Evolutionary conservation across 2,113 vertebrate genomes (phyloP).

Genomic region (Arvicanthis niloticus): DNA sequence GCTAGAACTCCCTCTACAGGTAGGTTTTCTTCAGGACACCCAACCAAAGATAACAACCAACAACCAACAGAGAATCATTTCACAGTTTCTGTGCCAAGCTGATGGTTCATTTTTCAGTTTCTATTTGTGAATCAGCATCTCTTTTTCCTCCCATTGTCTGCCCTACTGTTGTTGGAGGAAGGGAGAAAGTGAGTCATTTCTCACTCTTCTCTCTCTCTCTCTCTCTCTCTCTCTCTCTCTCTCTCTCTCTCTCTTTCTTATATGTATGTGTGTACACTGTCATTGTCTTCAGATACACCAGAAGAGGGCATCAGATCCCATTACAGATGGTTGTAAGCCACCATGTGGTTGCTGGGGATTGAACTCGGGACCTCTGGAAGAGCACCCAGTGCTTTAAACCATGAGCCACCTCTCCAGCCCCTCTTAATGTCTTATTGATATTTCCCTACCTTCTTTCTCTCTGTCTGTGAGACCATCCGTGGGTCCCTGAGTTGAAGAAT

Average conservation of each 20-base stretch:
- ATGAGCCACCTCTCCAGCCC: too few relatives aligned
- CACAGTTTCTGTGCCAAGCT: background rate
- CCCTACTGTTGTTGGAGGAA: background rate
- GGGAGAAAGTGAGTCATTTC: background rate
- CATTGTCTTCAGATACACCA: too few relatives aligned
- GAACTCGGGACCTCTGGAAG: too few relatives aligned
- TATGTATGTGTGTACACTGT: too few relatives aligned
- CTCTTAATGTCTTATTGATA: background rate
- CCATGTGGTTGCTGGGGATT: too few relatives aligned
- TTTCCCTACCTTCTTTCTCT: background rate
- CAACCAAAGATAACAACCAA: background rate
- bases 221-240: too few relatives aligned
- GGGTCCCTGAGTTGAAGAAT: background rate
- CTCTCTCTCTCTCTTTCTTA: too few relatives aligned
- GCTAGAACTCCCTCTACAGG: background rate
- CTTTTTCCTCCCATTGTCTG: background rate
- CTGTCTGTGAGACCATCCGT: background rate
- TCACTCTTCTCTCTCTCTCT: too few relatives aligned
- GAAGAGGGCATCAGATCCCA: too few relatives aligned
- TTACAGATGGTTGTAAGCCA: too few relatives aligned
- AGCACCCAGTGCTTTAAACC: too few relatives aligned
- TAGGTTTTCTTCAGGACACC: background rate
- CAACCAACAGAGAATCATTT: background rate
- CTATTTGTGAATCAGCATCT: background rate
- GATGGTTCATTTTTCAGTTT: background rate